phyloP scores from a whole-genome alignment of 1,140 invertebrate genomes.

The Drosophila carrolli region DNA sequence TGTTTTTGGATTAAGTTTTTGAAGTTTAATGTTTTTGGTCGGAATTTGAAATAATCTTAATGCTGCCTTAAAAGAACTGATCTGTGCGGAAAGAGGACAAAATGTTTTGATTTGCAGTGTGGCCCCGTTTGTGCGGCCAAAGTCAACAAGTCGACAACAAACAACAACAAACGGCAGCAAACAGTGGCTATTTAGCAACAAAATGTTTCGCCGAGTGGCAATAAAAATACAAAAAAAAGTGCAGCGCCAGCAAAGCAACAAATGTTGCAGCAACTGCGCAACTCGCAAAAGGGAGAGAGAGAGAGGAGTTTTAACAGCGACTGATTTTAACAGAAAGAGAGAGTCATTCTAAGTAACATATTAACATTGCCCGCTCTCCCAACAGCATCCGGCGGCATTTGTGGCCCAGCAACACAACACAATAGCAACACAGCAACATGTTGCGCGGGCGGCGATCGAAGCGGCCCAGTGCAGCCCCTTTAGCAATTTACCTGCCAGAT shows the following conservation, averaged over 20 bases:
- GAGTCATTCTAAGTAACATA: too few species aligned
- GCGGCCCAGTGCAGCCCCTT: too few species aligned
- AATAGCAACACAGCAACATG: too few species aligned
- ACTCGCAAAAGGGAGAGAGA: neutral
- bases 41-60: neutral
- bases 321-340: too few species aligned
- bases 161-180: neutral
- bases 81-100: neutral
- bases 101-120: constrained; percentile 37
- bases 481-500: too few species aligned
- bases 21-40: too few species aligned
- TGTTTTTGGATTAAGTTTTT: too few species aligned
- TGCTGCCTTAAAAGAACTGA: neutral
- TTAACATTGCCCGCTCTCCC: neutral
- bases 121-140: constrained; percentile 6
- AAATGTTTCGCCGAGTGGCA: constrained; percentile 2
- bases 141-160: constrained; percentile 7
- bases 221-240: neutral
- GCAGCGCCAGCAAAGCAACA: constrained; percentile 8
- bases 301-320: neutral
- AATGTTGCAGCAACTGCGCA: constrained; percentile 58
- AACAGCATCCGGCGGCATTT: constrained; percentile 5
- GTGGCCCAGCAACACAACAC: too few species aligned
- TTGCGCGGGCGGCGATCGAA: too few species aligned
- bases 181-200: constrained; percentile 3